phyloP scores from a whole-genome alignment of 2,888 invertebrate genomes.

The Catocala fraxini region DNA sequence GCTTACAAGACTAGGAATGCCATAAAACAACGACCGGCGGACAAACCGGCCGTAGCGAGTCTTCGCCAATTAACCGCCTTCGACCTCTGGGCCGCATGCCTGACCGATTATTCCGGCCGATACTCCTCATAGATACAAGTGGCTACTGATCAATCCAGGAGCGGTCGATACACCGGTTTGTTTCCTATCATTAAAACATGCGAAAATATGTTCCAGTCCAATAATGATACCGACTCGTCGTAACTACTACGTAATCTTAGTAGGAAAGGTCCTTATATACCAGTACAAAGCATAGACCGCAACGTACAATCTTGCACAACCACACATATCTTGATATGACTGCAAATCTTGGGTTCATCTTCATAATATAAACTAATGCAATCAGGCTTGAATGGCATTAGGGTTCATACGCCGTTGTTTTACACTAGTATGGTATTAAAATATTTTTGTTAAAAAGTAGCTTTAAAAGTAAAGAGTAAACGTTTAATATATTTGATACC shows the following conservation, averaged over 20 bases:
- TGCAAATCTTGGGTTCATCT: constrained; percentile 32
- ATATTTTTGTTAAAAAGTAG: too few species aligned
- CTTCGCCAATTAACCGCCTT: constrained; percentile 84
- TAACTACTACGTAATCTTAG: constrained; percentile 21
- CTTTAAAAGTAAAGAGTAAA: too few species aligned
- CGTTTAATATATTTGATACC: too few species aligned
- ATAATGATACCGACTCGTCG: constrained; percentile 18
- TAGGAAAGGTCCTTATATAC: constrained; percentile 44
- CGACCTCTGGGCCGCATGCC: constrained; percentile 77
- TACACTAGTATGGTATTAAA: not conserved
- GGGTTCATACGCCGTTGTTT: not conserved
- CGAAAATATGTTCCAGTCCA: constrained; percentile 23
- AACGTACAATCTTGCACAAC: constrained; percentile 45
- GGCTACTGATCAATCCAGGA: constrained; percentile 46
- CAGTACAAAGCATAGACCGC: constrained; percentile 48
- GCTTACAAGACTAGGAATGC: constrained; percentile 70
- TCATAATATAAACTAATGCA: constrained; percentile 18
- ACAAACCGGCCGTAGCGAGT: constrained; percentile 77
- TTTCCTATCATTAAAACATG: constrained; percentile 33
- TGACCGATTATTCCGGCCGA: constrained; percentile 61
- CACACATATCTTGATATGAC: constrained; percentile 43
- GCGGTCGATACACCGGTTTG: constrained; percentile 38
- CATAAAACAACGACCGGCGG: constrained; percentile 76
- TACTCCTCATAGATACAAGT: constrained; percentile 69
- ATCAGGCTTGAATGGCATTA: constrained; percentile 8